phyloP scores from a whole-genome alignment of 1,140 invertebrate species.

The Sitobion miscanthi region DNA sequence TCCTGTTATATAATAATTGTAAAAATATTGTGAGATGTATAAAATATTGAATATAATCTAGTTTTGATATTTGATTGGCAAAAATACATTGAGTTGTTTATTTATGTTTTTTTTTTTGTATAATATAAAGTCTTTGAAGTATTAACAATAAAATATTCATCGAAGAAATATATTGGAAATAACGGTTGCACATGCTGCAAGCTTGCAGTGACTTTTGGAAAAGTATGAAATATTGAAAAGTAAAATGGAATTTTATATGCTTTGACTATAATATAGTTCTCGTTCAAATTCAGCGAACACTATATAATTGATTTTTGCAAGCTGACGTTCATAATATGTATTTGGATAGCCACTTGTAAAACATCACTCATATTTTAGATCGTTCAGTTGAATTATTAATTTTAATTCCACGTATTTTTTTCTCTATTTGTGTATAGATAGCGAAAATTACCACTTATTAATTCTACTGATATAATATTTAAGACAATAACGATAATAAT shows the following conservation, averaged over 20 bases:
- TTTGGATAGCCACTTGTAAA: not conserved
- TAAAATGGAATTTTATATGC: not conserved
- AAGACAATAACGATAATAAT: not conserved
- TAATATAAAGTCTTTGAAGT: not conserved
- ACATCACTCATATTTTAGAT: not conserved
- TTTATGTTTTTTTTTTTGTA: not conserved
- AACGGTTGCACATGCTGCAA: not conserved
- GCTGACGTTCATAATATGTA: not conserved
- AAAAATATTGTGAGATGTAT: not conserved
- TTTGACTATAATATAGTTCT: not conserved
- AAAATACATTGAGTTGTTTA: not conserved
- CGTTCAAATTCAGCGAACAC: not conserved
- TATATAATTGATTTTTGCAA: not conserved
- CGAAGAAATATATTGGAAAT: not conserved
- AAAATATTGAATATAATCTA: not conserved
- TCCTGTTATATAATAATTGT: not conserved
- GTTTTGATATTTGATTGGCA: not conserved
- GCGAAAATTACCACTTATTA: not conserved
- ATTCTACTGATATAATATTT: not conserved
- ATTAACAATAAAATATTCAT: conserved; percentile 12
- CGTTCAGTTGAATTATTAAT: not conserved
- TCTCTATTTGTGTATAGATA: not conserved
- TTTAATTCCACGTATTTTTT: not conserved
- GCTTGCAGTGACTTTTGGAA: not conserved
- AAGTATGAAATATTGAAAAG: not conserved